Evolutionary conservation across 2,888 invertebrate species (phyloP).

Genomic region (Stenotaenia linearis): DNA sequence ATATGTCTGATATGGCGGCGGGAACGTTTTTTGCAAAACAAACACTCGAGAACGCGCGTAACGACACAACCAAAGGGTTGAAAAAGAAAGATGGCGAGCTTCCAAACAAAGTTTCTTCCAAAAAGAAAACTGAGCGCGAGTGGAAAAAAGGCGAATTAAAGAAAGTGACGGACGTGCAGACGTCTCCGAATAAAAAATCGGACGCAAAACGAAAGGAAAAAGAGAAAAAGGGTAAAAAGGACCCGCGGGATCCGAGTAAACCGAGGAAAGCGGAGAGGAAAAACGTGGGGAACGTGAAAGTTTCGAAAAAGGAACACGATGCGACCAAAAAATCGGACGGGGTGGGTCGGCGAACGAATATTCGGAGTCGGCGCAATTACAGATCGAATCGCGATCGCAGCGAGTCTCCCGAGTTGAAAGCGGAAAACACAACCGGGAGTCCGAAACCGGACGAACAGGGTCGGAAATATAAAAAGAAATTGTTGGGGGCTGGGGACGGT

Average conservation of each 20-base stretch:
- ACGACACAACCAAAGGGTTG: not conserved
- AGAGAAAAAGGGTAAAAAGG: not conserved
- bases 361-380: conserved; percentile 21
- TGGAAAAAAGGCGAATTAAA: not conserved
- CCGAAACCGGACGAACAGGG: not conserved
- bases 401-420: conserved; percentile 7
- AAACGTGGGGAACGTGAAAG: too few relatives aligned
- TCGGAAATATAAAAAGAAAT: conserved; percentile 3
- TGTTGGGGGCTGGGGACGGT: not conserved
- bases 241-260: not conserved
- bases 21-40: not conserved
- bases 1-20: not conserved
- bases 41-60: not conserved
- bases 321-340: not conserved
- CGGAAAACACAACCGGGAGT: not conserved
- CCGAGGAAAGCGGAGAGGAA: not conserved
- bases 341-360: not conserved
- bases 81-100: conserved; percentile 24
- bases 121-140: not conserved
- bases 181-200: not conserved
- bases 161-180: not conserved
- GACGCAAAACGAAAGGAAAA: not conserved
- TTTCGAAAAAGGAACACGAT: not conserved
- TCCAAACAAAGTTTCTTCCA: not conserved
- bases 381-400: conserved; percentile 24